Base-by-base conservation (phyloP, 2,888 invertebrate species). In the Hirtodrosophila trivittata region DNA sequence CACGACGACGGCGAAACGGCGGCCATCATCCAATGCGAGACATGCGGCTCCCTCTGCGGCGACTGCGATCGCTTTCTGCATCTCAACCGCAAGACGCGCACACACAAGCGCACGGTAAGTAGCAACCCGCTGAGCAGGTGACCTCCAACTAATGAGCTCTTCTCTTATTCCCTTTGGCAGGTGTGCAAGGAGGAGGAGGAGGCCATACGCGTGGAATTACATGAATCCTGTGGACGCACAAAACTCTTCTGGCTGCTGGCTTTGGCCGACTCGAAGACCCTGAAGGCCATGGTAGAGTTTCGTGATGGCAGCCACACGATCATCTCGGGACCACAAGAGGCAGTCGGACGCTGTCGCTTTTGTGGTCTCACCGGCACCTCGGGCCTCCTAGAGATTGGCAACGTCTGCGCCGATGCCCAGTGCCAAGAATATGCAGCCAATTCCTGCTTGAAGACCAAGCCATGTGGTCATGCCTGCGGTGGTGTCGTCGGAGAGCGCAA, bases 61-160 rank as follows among this genome's bases (percentile, higher is more conserved):
- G 99, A 99, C 89, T 99, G 99, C 90, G 98, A 99, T 91, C 93
- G 98, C 50, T 97, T 97, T 89, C 92, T 99, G 60, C 99, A 99
- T 91, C 93, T 99, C 51, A 97, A 97, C 88, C 93, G 97, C 45
- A 94, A 95, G 83, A 97, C 97, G 1, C 93, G 97, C 56, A 93
- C 93, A 64, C 98, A 98, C 90, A 94, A 95, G 70, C 91, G 98
- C 90, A 91, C 91, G 35, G 91, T 91, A 52, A 54, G 75, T 49
- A 6, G 2, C 2, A 30, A 10, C 2, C 21, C 3, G 33, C 28
- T 30, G n/a, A 9, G 1, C 9, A 8, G n/a, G 14, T 1, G 18
- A 30, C 32, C 4, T 42, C 14, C 13, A 42, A 14, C 6, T n/a
- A n/a, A n/a, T n/a, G n/a, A n/a, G n/a, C n/a, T n/a, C n/a, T n/a